phyloP scores from a whole-genome alignment of 2,113 vertebrate species.

The Eira barbara region DNA sequence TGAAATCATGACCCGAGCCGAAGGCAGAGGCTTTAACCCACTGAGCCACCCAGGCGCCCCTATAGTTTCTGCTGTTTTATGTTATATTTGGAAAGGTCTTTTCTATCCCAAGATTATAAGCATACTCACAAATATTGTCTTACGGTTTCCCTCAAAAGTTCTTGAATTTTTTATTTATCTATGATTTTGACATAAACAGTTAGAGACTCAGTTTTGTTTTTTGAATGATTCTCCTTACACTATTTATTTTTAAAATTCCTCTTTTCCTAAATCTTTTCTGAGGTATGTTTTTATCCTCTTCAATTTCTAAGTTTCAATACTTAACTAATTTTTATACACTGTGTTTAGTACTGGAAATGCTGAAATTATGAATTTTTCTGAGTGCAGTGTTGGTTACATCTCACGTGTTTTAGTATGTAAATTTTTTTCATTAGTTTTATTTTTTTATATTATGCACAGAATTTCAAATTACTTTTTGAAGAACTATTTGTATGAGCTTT shows the following conservation, averaged over 20 bases:
- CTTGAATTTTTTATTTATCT: not conserved
- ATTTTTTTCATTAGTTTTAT: slow-evolving; percentile 23
- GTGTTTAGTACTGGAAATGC: not conserved
- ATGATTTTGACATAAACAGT: not conserved
- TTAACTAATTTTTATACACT: not conserved
- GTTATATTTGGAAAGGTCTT: not conserved
- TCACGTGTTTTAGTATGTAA: not conserved
- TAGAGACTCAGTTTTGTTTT: not conserved
- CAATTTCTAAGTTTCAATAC: not conserved
- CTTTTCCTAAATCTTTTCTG: not conserved
- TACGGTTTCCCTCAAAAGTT: not conserved
- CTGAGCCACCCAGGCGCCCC: too few species aligned
- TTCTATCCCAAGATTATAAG: not conserved
- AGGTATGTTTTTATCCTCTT: not conserved
- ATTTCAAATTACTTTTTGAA: slow-evolving; percentile 21
- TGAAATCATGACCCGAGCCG: too few species aligned
- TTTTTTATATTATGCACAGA: not conserved
- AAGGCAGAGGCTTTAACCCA: too few species aligned
- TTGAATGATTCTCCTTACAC: not conserved
- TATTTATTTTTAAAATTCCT: not conserved
- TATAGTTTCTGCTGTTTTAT: not conserved
- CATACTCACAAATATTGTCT: not conserved
- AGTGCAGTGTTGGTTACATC: not conserved
- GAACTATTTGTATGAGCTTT: not conserved
- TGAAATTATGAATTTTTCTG: slow-evolving; percentile 32